Conservation (phyloP, 2,888 invertebrate species). For the Heliothis peltigera region DNA sequence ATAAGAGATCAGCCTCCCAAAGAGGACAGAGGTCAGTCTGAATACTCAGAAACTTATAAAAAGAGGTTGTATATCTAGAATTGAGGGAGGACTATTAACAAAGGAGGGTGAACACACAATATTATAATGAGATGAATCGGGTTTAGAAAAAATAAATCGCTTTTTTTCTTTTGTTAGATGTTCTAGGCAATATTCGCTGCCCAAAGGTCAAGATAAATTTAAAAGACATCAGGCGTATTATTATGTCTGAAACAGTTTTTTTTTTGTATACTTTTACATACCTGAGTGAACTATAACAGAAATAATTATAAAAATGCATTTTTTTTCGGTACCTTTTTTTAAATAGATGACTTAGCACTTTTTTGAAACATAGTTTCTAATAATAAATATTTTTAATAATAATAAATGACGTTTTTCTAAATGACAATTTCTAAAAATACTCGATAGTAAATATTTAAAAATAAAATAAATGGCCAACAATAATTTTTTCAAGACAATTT, state of each 20-base stretch:
- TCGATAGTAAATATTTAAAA: no score
- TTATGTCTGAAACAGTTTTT: not conserved
- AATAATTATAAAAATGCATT: no score
- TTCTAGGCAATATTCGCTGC: not conserved
- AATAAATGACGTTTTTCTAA: no score
- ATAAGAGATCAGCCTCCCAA: conserved; percentile 38
- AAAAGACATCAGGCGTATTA: not conserved
- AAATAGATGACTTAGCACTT: no score
- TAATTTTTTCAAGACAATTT: conserved; percentile 1
- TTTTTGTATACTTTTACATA: not conserved
- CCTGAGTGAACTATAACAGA: no score
- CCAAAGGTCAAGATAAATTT: not conserved
- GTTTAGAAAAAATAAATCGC: not conserved
- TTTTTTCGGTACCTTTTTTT: no score
- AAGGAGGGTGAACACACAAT: conserved; percentile 4
- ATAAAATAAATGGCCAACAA: no score
- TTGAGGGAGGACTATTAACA: conserved; percentile 20
- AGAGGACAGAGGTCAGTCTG: conserved; percentile 25
- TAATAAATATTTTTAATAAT: no score
- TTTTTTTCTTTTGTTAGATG: not conserved
- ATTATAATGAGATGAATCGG: not conserved
- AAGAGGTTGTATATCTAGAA: conserved; percentile 10
- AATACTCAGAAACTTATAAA: conserved; percentile 17
- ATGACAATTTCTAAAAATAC: no score
- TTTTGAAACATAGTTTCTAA: no score